Evolutionary conservation across 1,140 invertebrate species (phyloP).

Genomic region (Anastatus disparis): DNA sequence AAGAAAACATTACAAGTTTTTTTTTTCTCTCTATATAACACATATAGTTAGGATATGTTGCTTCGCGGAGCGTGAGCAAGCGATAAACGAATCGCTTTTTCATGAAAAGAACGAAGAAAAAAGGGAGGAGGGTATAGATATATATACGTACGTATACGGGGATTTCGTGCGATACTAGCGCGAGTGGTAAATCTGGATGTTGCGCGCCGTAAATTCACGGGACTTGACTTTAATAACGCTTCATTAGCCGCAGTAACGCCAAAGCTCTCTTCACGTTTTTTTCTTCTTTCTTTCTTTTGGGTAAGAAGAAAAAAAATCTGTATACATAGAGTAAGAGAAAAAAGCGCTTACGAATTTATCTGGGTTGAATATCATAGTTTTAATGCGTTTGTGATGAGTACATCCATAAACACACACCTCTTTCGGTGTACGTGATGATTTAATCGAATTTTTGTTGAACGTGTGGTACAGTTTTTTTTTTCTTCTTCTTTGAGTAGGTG

Average conservation of each 20-base stretch:
- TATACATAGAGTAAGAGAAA: neutral
- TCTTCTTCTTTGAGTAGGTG: neutral
- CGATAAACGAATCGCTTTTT: slow-evolving; percentile 36
- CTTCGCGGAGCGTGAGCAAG: slow-evolving; percentile 15
- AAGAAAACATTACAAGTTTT: neutral
- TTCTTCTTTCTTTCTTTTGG: too few species aligned
- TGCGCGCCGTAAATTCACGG: slow-evolving; percentile 34
- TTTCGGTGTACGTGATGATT: slow-evolving; percentile 24
- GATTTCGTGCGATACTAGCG: slow-evolving; percentile 24
- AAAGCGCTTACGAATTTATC: slow-evolving; percentile 14
- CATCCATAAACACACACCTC: too few species aligned
- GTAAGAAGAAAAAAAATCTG: neutral
- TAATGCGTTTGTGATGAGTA: slow-evolving; percentile 8
- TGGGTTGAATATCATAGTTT: slow-evolving; percentile 13
- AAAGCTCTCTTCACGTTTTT: too few species aligned
- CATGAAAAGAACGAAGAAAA: too few species aligned
- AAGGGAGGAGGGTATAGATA: too few species aligned
- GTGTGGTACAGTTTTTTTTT: neutral
- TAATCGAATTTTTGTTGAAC: slow-evolving; percentile 12
- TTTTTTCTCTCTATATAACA: slow-evolving; percentile 20
- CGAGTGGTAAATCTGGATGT: slow-evolving; percentile 35
- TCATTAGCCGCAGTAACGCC: slow-evolving; percentile 27
- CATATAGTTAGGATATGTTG: too few species aligned
- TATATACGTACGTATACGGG: too few species aligned
- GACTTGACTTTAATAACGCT: slow-evolving; percentile 37